Percentiles rank a stretch among this genome's conserved stretches.
Evolutionary conservation across 2,888 invertebrate species (phyloP).

Genomic region (Rambutsinella grinnellia): DNA sequence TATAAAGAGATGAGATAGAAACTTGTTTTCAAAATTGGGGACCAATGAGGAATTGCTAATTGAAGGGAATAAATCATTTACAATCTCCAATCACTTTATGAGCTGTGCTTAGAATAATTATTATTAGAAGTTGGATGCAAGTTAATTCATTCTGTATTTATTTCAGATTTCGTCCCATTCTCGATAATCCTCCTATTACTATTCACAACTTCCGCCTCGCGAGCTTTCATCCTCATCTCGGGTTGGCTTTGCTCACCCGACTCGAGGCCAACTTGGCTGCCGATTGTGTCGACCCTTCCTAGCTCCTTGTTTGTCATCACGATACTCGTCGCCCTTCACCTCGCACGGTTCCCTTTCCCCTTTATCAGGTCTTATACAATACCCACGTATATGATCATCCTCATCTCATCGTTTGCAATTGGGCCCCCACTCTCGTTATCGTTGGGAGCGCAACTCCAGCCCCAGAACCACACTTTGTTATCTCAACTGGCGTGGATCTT

Average conservation of each 20-base stretch:
- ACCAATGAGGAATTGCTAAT: too few relatives aligned
- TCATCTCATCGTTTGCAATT: slow-evolving; percentile 62
- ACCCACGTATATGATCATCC: slow-evolving; percentile 61
- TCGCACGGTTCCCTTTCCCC: slow-evolving; percentile 66
- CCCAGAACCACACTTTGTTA: slow-evolving; percentile 60
- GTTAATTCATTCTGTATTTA: slow-evolving; percentile 36
- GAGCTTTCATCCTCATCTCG: slow-evolving; percentile 66
- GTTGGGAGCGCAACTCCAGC: slow-evolving; percentile 64
- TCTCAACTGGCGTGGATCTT: slow-evolving; percentile 66
- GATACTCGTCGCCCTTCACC: slow-evolving; percentile 65
- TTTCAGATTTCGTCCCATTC: slow-evolving; percentile 67
- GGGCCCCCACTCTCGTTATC: slow-evolving; percentile 65
- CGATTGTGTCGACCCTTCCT: slow-evolving; percentile 66
- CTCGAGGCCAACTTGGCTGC: slow-evolving; percentile 66
- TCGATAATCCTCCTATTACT: slow-evolving; percentile 66
- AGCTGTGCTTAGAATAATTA: too few relatives aligned
- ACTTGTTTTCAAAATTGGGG: too few relatives aligned
- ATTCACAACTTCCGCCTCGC: slow-evolving; percentile 65
- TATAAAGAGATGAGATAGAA: too few relatives aligned
- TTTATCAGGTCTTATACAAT: slow-evolving; percentile 66
- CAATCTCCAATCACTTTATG: too few relatives aligned
- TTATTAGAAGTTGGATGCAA: too few relatives aligned
- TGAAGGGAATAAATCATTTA: too few relatives aligned
- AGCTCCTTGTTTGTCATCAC: slow-evolving; percentile 65
- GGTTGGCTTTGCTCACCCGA: slow-evolving; percentile 66